phyloP scores from a whole-genome alignment of 2,888 invertebrate genomes.

The Marronus borbonicus region DNA sequence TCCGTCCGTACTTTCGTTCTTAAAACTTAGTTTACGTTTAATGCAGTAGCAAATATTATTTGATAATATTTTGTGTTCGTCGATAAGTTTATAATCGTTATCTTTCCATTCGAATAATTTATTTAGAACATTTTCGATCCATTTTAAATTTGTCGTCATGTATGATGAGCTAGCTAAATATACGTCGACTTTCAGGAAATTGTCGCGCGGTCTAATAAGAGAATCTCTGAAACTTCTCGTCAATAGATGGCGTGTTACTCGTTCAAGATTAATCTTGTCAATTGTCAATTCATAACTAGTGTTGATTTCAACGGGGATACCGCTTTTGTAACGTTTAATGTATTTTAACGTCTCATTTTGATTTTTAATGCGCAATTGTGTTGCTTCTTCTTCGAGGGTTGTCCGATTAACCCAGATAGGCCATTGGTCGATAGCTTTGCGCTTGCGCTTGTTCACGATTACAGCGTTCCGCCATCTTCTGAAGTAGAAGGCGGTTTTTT shows the following conservation, averaged over 20 bases:
- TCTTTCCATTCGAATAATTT: constrained; percentile 63
- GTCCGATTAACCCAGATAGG: constrained; percentile 73
- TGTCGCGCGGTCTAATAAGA: constrained; percentile 70
- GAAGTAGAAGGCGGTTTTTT: constrained; percentile 68
- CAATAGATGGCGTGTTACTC: constrained; percentile 89
- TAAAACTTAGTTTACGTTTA: constrained; percentile 61
- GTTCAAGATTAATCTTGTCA: constrained; percentile 67
- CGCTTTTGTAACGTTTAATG: constrained; percentile 72
- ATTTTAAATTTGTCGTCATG: constrained; percentile 50
- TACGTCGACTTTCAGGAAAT: constrained; percentile 54
- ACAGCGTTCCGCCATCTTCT: constrained; percentile 70
- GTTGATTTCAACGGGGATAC: constrained; percentile 63
- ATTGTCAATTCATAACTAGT: constrained; percentile 55
- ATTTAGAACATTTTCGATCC: constrained; percentile 58
- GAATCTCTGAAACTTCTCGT: constrained; percentile 96
- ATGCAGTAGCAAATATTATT: constrained; percentile 65
- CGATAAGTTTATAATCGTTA: constrained; percentile 61
- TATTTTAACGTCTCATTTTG: constrained; percentile 70
- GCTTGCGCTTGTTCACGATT: constrained; percentile 68
- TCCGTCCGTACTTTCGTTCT: constrained; percentile 59
- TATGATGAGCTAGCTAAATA: constrained; percentile 28
- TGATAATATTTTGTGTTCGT: constrained; percentile 57
- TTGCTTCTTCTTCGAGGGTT: constrained; percentile 68
- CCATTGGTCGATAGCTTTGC: constrained; percentile 72
- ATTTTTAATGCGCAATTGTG: constrained; percentile 69